Percentiles rank a stretch among this genome's conserved stretches.
Conservation (phyloP, 2,888 invertebrate species). For the Eubasilissa splendida region DNA sequence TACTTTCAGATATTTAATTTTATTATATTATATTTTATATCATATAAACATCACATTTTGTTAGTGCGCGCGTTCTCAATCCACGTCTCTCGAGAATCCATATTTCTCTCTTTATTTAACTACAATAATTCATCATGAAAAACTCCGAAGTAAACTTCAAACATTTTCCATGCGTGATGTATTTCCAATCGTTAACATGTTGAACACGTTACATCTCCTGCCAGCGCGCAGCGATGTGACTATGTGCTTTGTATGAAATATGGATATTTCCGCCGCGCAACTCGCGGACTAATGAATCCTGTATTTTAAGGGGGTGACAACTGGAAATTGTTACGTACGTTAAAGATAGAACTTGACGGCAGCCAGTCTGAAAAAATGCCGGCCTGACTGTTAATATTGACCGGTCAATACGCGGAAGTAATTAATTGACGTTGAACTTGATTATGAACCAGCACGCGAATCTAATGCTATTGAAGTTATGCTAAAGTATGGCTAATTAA, state of each 20-base stretch:
- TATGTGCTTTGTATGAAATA: constrained; percentile 10
- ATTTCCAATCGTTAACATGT: not conserved
- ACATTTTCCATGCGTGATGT: not conserved
- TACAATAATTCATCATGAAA: not conserved
- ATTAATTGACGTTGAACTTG: too few species aligned
- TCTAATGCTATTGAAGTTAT: too few species aligned
- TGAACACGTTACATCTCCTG: not conserved
- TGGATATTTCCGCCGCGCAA: not conserved
- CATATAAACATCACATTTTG: not conserved
- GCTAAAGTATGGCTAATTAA: too few species aligned
- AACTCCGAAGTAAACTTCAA: constrained; percentile 8
- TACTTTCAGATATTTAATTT: too few species aligned
- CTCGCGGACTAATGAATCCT: constrained; percentile 21
- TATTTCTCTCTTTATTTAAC: not conserved
- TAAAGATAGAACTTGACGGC: too few species aligned
- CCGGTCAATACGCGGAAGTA: too few species aligned
- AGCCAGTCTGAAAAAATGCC: too few species aligned
- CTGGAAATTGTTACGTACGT: not conserved
- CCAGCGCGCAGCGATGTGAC: not conserved
- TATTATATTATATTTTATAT: not conserved
- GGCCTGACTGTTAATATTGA: too few species aligned
- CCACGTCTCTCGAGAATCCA: not conserved
- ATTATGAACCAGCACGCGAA: too few species aligned
- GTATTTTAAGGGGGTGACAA: not conserved
- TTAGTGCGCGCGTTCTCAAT: not conserved